Evolutionary conservation across 2,113 vertebrate species (phyloP).

Genomic region (Miniopterus natalensis): DNA sequence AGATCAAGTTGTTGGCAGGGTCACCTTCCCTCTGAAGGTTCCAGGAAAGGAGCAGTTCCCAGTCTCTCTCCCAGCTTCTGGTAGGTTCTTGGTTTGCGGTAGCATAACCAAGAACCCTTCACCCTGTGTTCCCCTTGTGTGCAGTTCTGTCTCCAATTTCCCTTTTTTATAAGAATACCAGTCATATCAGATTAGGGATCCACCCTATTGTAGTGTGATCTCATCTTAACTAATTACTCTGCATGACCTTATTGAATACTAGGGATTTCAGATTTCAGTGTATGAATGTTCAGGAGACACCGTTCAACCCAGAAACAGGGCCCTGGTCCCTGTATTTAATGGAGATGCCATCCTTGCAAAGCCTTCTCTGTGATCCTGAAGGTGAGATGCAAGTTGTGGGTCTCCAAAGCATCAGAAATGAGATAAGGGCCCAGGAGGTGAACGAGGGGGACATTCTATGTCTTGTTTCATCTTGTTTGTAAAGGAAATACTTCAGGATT

Average conservation of each 20-base stretch:
- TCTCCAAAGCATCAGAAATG: not conserved
- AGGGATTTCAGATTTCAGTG: not conserved
- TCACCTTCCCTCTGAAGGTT: not conserved
- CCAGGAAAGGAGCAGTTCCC: not conserved
- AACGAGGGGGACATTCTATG: not conserved
- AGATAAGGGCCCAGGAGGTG: too few relatives aligned
- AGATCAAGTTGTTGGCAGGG: not conserved
- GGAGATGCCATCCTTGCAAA: not conserved
- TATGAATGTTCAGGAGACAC: not conserved
- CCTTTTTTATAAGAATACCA: not conserved
- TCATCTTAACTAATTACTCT: not conserved
- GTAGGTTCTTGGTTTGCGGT: not conserved
- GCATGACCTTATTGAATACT: not conserved
- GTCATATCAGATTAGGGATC: not conserved
- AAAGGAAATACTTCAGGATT: conserved; percentile 1
- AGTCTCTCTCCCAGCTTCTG: not conserved
- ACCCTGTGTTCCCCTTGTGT: not conserved
- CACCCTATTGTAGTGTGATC: not conserved
- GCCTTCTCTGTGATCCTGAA: not conserved
- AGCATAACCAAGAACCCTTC: not conserved
- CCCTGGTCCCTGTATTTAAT: not conserved
- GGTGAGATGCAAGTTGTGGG: not conserved
- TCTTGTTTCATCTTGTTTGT: not conserved
- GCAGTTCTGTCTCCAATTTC: not conserved
- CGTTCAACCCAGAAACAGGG: not conserved